phyloP scores from a whole-genome alignment of 2,797 vertebrate genomes.

The Australoheros facetus region DNA sequence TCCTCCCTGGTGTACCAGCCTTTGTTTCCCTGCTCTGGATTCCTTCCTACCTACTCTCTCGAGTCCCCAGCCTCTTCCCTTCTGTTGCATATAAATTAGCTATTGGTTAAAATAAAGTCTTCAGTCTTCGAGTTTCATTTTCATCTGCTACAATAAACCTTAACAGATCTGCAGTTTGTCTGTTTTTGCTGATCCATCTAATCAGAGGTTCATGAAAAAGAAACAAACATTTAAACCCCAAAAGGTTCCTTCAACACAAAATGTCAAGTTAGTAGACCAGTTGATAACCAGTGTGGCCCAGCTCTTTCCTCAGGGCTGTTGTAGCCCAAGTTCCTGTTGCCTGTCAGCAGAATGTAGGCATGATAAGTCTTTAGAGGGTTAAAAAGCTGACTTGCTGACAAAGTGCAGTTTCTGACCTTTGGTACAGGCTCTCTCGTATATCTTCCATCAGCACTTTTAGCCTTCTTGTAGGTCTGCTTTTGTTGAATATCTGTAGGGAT shows the following conservation, averaged over 20 bases:
- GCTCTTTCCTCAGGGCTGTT: background rate
- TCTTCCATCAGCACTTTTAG: background rate
- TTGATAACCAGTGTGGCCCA: background rate
- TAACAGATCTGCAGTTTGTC: background rate
- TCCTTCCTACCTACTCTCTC: background rate
- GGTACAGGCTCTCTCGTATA: background rate
- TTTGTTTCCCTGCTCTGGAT: background rate
- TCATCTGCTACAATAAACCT: background rate
- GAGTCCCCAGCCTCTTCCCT: background rate
- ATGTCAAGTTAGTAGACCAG: background rate
- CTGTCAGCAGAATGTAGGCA: conserved; percentile 20
- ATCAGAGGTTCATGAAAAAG: background rate
- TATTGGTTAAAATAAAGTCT: background rate
- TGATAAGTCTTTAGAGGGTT: background rate
- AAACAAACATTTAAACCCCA: background rate
- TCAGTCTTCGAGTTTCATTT: background rate
- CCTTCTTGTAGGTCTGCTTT: background rate
- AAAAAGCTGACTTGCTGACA: conserved; percentile 11
- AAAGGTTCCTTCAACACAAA: background rate
- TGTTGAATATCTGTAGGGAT: background rate
- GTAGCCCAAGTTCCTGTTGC: background rate
- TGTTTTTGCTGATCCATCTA: background rate
- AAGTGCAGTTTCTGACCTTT: conserved; percentile 8
- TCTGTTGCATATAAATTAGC: background rate
- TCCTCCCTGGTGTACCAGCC: background rate